These are phyloP conservation scores for Allacma fusca DNA, from an alignment of 2,888 invertebrate genomes.

Conservation along the genomic window DNA sequence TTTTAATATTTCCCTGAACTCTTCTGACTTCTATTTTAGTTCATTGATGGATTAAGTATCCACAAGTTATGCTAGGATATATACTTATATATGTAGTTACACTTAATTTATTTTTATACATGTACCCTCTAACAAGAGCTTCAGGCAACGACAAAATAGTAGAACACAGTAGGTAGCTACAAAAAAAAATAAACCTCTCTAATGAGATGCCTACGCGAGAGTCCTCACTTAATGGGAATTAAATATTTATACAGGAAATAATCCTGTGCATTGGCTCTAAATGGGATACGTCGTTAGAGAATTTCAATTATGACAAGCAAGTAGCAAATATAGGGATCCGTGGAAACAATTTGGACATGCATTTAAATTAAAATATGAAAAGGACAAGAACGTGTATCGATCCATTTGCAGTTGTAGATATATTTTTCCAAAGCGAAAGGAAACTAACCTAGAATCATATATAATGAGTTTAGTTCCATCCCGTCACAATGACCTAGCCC, in stretches of 20 bases:
- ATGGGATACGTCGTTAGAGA: background rate
- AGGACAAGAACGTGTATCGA: background rate
- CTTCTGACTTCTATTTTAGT: too few relatives aligned
- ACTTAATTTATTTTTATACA: too few relatives aligned
- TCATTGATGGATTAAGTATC: too few relatives aligned
- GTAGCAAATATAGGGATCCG: background rate
- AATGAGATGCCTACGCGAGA: too few relatives aligned
- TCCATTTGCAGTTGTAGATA: background rate
- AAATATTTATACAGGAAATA: conserved; percentile 9
- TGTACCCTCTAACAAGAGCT: too few relatives aligned
- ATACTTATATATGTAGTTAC: too few relatives aligned
- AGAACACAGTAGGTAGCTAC: too few relatives aligned
- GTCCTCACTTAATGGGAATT: background rate
- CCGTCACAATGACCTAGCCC: background rate
- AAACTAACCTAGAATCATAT: conserved; percentile 1
- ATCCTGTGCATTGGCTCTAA: background rate
- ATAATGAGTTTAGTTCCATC: conserved; percentile 8
- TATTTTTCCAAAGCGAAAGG: background rate
- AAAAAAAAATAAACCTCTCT: too few relatives aligned
- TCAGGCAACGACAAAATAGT: too few relatives aligned
- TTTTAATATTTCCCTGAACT: too few relatives aligned
- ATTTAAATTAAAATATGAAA: background rate
- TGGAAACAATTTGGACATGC: too few relatives aligned
- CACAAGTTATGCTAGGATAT: too few relatives aligned
- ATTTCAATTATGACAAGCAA: background rate